Conservation (phyloP, 2,888 invertebrate genomes). For the Syrista parreyssii region DNA sequence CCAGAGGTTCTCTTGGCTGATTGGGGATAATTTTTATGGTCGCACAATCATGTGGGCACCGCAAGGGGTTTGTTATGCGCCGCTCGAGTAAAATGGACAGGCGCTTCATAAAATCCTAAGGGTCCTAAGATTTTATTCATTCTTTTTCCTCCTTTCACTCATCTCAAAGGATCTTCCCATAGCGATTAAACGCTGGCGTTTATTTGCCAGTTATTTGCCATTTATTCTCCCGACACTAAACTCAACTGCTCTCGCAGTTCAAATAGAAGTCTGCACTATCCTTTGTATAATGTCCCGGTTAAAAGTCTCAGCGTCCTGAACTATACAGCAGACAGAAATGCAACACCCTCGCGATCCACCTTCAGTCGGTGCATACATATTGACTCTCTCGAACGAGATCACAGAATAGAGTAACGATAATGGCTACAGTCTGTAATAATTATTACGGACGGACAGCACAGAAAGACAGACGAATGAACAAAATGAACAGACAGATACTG, state of each 20-base stretch:
- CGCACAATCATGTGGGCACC: conserved; percentile 24
- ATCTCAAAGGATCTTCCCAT: not conserved
- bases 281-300: conserved; percentile 43
- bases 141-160: not conserved
- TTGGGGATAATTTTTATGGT: conserved; percentile 25
- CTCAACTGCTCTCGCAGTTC: conserved; percentile 15
- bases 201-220: not conserved
- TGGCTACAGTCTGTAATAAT: not conserved
- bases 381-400: conserved; percentile 37
- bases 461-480: not conserved
- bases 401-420: conserved; percentile 35
- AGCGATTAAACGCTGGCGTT: not conserved
- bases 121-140: not conserved
- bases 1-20: conserved; percentile 18
- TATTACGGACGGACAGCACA: not conserved
- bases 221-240: not conserved
- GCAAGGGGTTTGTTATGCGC: conserved; percentile 3
- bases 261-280: conserved; percentile 44
- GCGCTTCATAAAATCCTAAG: not conserved
- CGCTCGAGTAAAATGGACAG: not conserved
- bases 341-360: not conserved
- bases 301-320: conserved; percentile 22
- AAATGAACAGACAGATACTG: not conserved
- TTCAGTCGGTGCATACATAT: conserved; percentile 1
- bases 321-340: not conserved